Base-by-base conservation (phyloP, 2,113 vertebrate genomes). In the Channa maculata region DNA sequence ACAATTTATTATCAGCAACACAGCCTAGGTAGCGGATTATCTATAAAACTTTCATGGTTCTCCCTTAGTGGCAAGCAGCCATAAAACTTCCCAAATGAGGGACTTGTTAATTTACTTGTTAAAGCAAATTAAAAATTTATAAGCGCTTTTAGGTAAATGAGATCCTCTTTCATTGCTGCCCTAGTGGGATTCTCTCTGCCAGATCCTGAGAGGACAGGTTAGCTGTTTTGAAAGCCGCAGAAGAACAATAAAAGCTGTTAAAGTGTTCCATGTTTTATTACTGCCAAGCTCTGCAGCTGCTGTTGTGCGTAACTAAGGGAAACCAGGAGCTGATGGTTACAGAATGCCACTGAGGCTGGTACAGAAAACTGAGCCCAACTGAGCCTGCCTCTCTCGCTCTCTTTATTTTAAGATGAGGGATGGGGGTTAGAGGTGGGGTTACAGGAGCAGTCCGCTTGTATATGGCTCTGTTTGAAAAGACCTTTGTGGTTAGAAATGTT, bases 101-200 rank as follows among this genome's bases (percentile, higher is more conserved):
- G 96, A 98, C 97, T 98, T 98, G 97, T 99, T 98, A 98, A 98
- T 99, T 99, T 98, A 98, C 97, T 99, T 99, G 97, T 98, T 99
- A 98, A 98, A 98, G 96, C 97, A 98, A 98, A 99, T 99, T 98
- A 99, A 99, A 98, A 98, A 98, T 98, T 96, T 98, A 98, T 97
- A 97, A 98, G 96, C 87, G 95, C 97, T 98, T 98, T 99, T 98
- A 98, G 97, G 97, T 98, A 98, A 99, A 99, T 99, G 96, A 98
- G 97, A 97, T 98, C 96, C 95, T 96, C 96, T 97, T 97, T 98
- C 95, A 96, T 96, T 96, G 96, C 93, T 90, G 94, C 94, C 94
- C 96, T 96, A 86, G 93, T 82, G 93, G 96, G 95, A 95, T 94
- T 93, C 89, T 90, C 87, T 77, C 84, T 90, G 85, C 71, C 88